Percentiles rank a stretch among this genome's conserved stretches.
These are phyloP conservation scores for Balearica regulorum DNA, from an alignment of 2,797 vertebrate genomes.

Conservation along the genomic window DNA sequence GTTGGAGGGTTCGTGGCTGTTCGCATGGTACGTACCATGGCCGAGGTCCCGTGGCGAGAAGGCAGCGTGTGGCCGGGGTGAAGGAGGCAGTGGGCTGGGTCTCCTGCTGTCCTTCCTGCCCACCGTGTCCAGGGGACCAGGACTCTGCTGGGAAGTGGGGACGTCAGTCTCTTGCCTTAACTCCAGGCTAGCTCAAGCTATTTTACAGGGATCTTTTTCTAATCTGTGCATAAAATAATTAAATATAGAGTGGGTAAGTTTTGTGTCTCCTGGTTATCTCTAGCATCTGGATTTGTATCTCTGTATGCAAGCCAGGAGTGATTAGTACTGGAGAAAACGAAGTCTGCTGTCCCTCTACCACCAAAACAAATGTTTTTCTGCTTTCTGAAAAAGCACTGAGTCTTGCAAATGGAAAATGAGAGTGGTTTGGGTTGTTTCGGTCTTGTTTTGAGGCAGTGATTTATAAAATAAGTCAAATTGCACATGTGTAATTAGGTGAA, in stretches of 20 bases:
- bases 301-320: neutral
- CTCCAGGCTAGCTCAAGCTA: neutral
- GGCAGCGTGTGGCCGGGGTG: rapidly evolving
- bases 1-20: neutral
- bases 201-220: neutral
- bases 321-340: neutral
- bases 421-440: neutral
- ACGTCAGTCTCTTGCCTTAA: neutral
- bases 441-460: neutral
- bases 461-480: neutral
- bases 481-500: neutral
- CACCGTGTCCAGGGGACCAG: neutral
- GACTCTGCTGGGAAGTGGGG: neutral
- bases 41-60: neutral
- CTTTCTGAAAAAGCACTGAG: neutral
- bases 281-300: neutral
- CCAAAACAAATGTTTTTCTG: neutral
- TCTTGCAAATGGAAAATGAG: neutral
- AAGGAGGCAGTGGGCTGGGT: neutral
- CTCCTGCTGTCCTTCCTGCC: neutral
- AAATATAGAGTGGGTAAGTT: neutral
- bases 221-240: neutral
- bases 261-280: neutral
- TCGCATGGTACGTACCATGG: rapidly evolving
- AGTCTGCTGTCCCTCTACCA: neutral